Percentiles rank a stretch among this genome's conserved stretches.
phyloP scores from a whole-genome alignment of 2,888 invertebrate species.

The Antheraea assamensis region DNA sequence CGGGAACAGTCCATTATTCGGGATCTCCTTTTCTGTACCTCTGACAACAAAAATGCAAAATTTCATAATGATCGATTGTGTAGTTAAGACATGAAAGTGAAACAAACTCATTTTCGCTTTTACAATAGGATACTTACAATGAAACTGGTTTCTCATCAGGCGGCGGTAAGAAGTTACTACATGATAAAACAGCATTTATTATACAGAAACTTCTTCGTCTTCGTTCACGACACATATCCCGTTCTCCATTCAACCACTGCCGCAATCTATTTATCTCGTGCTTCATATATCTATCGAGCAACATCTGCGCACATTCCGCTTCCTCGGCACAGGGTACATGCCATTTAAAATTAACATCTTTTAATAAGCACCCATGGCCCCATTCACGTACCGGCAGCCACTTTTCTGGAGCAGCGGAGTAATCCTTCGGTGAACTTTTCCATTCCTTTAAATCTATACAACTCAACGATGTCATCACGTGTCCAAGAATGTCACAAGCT shows the following conservation, averaged over 20 bases:
- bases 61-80: too few species aligned
- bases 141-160: conserved; percentile 84
- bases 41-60: too few species aligned
- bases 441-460: conserved; percentile 84
- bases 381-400: conserved; percentile 90
- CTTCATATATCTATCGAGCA: conserved; percentile 85
- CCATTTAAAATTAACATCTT: conserved; percentile 87
- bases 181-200: conserved; percentile 85
- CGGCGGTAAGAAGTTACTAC: conserved; percentile 84
- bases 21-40: too few species aligned
- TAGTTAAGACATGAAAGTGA: too few species aligned
- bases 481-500: conserved; percentile 83
- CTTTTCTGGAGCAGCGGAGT: conserved; percentile 84
- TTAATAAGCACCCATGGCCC: conserved; percentile 87
- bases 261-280: conserved; percentile 84
- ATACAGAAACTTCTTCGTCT: conserved; percentile 86
- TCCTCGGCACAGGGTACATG: conserved; percentile 89
- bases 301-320: conserved; percentile 83
- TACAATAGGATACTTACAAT: conserved; percentile 82
- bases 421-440: conserved; percentile 83
- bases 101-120: too few species aligned
- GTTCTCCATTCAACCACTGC: conserved; percentile 78
- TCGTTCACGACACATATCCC: conserved; percentile 84
- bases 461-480: conserved; percentile 83
- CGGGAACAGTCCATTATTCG: too few species aligned